These are phyloP conservation scores for Argya squamiceps DNA, from an alignment of 2,797 vertebrate species.

Conservation along the genomic window DNA sequence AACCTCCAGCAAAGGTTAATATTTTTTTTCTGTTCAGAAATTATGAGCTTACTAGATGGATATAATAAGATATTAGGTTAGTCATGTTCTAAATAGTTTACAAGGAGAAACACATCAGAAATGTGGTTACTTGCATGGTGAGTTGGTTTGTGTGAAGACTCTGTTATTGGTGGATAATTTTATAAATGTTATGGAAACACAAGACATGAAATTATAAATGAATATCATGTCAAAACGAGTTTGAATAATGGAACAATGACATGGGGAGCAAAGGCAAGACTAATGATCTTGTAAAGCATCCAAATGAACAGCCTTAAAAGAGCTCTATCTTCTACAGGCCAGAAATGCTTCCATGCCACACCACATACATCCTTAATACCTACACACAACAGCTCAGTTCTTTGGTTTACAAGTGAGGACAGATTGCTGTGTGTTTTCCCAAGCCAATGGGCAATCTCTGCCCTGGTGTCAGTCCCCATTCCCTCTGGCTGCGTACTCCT, in stretches of 20 bases:
- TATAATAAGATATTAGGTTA: neutral
- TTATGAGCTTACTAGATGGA: neutral
- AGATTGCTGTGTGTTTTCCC: neutral
- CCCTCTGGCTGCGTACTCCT: rapidly evolving
- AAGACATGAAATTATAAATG: neutral
- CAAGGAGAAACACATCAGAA: neutral
- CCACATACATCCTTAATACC: neutral
- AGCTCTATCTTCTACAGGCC: neutral
- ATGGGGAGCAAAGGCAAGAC: neutral
- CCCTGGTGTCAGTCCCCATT: neutral
- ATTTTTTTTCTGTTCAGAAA: neutral
- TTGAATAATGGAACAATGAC: neutral
- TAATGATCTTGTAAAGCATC: neutral
- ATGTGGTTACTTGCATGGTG: neutral
- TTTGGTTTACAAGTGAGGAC: neutral
- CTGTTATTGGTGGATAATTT: neutral
- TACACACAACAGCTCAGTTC: neutral
- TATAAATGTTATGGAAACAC: neutral
- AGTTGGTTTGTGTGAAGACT: neutral
- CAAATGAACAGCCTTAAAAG: neutral
- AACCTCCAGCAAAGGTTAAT: neutral
- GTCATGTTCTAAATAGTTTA: neutral
- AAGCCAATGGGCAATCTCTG: neutral
- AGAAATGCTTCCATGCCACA: neutral
- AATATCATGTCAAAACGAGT: neutral